Conservation (phyloP, 2,888 invertebrate genomes). For the Sepiola atlantica region DNA sequence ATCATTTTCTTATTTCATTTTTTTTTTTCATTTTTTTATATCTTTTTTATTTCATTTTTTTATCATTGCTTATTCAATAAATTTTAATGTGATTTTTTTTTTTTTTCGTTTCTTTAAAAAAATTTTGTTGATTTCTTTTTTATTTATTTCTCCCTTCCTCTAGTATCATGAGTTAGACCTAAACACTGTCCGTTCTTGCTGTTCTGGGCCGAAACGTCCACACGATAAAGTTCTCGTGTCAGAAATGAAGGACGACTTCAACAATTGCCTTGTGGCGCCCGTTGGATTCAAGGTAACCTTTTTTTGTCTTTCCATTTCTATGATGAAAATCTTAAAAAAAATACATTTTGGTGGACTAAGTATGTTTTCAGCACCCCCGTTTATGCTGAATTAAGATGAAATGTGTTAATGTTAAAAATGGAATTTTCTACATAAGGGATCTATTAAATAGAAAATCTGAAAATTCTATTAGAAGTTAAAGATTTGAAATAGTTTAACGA, state of each 20-base stretch:
- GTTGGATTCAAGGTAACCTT: constrained; percentile 79
- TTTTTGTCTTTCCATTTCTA: background rate
- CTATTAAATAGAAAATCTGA: too few species aligned
- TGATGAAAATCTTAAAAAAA: background rate
- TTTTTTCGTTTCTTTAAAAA: background rate
- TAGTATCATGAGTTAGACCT: constrained; percentile 89
- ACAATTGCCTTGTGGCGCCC: constrained; percentile 87
- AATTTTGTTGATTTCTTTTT: background rate
- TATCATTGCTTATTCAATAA: too few species aligned
- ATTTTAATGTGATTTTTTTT: background rate
- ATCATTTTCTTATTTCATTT: too few species aligned
- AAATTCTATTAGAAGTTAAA: too few species aligned
- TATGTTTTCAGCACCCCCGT: too few species aligned
- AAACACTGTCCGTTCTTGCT: constrained; percentile 90
- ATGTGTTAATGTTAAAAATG: too few species aligned
- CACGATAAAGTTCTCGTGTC: constrained; percentile 94
- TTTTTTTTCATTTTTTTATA: too few species aligned
- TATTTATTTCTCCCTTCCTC: constrained; percentile 72
- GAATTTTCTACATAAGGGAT: too few species aligned
- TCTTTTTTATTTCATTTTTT: too few species aligned
- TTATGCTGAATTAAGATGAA: too few species aligned
- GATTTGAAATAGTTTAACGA: too few species aligned
- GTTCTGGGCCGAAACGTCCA: constrained; percentile 97
- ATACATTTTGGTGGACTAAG: background rate
- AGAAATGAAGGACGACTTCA: constrained; percentile 93